Evolutionary conservation across 2,888 invertebrate species (phyloP).

Genomic region (Aspidiotus rigidus): DNA sequence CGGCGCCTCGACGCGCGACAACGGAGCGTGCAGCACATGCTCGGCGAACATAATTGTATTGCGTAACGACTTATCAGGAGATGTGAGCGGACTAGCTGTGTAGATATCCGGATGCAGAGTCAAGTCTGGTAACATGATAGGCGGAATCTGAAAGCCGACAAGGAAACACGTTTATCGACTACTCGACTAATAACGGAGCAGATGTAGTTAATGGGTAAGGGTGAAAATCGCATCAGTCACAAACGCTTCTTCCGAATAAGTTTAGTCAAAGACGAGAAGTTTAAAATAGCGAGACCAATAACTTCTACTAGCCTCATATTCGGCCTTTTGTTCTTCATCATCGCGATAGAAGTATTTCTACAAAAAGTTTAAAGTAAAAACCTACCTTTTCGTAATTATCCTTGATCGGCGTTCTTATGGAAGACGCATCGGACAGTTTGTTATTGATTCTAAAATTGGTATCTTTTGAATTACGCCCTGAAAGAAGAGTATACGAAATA

Average conservation of each 20-base stretch:
- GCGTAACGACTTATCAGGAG: slow-evolving; percentile 30
- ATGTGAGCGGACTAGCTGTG: slow-evolving; percentile 34
- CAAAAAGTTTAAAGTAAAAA: too few species aligned
- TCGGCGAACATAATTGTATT: slow-evolving; percentile 28
- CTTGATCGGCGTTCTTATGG: too few species aligned
- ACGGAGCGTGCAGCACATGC: slow-evolving; percentile 30
- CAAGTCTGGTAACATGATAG: slow-evolving; percentile 35
- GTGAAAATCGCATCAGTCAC: background rate
- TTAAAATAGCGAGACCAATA: background rate
- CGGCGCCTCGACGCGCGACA: slow-evolving; percentile 22
- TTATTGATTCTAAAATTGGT: background rate
- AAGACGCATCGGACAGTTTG: background rate
- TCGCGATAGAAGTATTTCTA: background rate
- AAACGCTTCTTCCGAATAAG: background rate
- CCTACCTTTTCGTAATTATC: too few species aligned
- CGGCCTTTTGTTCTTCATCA: slow-evolving; percentile 16
- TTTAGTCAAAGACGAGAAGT: slow-evolving; percentile 6
- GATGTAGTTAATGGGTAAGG: too few species aligned
- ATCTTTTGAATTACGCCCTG: background rate
- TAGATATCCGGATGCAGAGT: slow-evolving; percentile 37
- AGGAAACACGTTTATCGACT: background rate
- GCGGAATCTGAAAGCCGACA: slow-evolving; percentile 30
- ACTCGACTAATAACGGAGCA: too few species aligned
- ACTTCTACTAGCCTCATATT: background rate
- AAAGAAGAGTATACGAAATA: background rate